phyloP scores from a whole-genome alignment of 2,113 vertebrate genomes.

The Suricata suricatta region DNA sequence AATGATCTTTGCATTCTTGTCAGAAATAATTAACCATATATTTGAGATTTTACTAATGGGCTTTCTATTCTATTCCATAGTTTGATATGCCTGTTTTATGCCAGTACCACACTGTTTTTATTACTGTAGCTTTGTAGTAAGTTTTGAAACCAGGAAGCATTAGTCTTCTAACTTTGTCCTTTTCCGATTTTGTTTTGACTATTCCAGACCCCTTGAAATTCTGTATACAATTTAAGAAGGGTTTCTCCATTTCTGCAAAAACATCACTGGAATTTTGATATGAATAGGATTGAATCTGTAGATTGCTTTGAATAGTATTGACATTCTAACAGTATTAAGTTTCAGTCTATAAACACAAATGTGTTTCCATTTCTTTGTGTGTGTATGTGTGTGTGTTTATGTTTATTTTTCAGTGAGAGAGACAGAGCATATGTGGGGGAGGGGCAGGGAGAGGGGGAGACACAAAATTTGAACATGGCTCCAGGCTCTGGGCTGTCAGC shows the following conservation, averaged over 20 bases:
- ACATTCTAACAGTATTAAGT: background rate
- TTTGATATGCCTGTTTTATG: background rate
- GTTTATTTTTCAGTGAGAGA: too few species aligned
- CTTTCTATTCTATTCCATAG: background rate
- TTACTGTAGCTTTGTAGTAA: background rate
- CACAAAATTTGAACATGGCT: too few species aligned
- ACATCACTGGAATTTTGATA: background rate
- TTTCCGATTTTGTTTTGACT: background rate
- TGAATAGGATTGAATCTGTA: background rate
- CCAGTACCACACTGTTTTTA: background rate
- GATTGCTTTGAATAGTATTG: background rate
- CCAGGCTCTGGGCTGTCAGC: too few species aligned
- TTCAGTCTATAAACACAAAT: background rate
- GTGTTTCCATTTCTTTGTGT: background rate
- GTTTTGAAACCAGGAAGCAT: background rate
- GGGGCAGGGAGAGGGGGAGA: too few species aligned
- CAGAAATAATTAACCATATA: background rate
- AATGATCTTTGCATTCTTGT: background rate
- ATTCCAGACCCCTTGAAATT: background rate
- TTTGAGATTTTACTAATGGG: background rate
- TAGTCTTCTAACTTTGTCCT: background rate
- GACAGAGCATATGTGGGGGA: too few species aligned
- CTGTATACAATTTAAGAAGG: background rate
- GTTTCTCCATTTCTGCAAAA: background rate
- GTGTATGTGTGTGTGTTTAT: too few species aligned